These are phyloP conservation scores for Drosophila pseudoananassae DNA, from an alignment of 1,140 invertebrate species.

Conservation along the genomic window DNA sequence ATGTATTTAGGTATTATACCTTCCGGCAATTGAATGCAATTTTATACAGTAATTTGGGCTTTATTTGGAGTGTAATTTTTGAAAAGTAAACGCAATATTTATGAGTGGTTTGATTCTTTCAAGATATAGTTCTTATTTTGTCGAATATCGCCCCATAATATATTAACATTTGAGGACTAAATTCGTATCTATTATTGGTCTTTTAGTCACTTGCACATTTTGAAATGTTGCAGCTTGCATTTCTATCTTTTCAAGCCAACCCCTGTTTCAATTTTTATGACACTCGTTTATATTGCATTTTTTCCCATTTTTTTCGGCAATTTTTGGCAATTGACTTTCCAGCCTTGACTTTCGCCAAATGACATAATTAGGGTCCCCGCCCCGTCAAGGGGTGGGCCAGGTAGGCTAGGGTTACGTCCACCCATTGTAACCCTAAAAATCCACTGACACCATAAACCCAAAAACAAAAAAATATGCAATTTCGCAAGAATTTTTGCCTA, in stretches of 20 bases:
- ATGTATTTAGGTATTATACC: too few relatives aligned
- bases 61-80: too few relatives aligned
- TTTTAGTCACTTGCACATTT: background rate
- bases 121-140: too few relatives aligned
- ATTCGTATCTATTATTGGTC: background rate
- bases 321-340: conserved; percentile 71
- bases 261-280: conserved; percentile 25
- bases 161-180: too few relatives aligned
- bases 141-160: too few relatives aligned
- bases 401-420: conserved; percentile 41
- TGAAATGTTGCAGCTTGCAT: conserved; percentile 1
- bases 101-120: too few relatives aligned
- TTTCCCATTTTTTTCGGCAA: conserved; percentile 34
- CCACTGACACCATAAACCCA: conserved; percentile 53
- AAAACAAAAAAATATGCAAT: conserved; percentile 40
- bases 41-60: too few relatives aligned
- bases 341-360: conserved; percentile 77
- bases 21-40: too few relatives aligned
- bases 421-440: conserved; percentile 19
- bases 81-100: too few relatives aligned
- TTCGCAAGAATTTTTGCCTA: conserved; percentile 61
- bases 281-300: conserved; percentile 40
- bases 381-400: conserved; percentile 31
- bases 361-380: conserved; percentile 66
- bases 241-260: background rate